These are phyloP conservation scores for Coptodon rendalli DNA, from an alignment of 2,113 vertebrate genomes.

Conservation along the genomic window DNA sequence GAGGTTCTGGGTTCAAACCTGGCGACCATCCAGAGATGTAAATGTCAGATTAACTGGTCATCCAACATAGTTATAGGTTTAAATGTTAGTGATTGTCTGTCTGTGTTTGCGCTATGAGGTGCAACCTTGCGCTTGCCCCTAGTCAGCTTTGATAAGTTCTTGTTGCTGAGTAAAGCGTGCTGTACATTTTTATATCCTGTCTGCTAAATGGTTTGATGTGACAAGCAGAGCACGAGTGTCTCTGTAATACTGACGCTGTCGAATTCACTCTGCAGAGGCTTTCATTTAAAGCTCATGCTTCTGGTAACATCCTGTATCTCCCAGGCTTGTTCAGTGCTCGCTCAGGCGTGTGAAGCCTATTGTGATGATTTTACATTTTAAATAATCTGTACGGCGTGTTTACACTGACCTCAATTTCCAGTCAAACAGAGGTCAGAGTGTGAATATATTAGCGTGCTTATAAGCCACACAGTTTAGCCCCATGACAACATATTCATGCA, in stretches of 20 bases:
- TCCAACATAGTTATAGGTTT: not conserved
- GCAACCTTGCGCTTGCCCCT: not conserved
- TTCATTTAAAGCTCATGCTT: not conserved
- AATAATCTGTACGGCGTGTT: slow-evolving; percentile 5
- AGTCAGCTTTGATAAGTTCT: rapidly evolving
- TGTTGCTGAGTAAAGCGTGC: not conserved
- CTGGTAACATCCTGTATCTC: not conserved
- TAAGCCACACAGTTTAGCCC: not conserved
- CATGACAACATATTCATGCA: not conserved
- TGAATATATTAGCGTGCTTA: slow-evolving; percentile 14
- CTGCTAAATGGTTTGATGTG: not conserved
- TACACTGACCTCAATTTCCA: slow-evolving; percentile 40
- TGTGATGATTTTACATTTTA: slow-evolving; percentile 39
- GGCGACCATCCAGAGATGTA: not conserved
- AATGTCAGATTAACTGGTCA: not conserved
- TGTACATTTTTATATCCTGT: not conserved
- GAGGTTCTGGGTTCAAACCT: not conserved
- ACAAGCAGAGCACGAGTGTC: not conserved
- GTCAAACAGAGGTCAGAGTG: slow-evolving; percentile 15
- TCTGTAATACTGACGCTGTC: not conserved
- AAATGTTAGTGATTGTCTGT: not conserved
- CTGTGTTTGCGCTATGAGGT: rapidly evolving
- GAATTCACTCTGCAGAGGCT: not conserved
- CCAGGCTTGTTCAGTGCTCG: not conserved
- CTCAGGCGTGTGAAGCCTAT: not conserved